Percentiles rank a stretch among this genome's conserved stretches.
phyloP scores from a whole-genome alignment of 1,140 invertebrate species.

The Lamellibrachia luymesi region DNA sequence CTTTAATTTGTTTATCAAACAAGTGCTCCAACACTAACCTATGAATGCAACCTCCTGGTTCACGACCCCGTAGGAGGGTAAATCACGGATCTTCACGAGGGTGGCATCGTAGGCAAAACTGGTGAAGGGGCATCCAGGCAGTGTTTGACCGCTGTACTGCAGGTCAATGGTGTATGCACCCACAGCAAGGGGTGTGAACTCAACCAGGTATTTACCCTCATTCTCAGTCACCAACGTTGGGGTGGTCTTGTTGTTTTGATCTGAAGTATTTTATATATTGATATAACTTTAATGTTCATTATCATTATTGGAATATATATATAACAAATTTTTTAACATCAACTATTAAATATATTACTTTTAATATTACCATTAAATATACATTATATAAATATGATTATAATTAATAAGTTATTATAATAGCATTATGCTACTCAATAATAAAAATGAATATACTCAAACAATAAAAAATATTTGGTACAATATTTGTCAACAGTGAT shows the following conservation, averaged over 20 bases:
- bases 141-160: conserved; percentile 54
- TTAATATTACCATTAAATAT: background rate
- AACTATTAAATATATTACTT: background rate
- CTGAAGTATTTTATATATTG: conserved; percentile 39
- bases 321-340: background rate
- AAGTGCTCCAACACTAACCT: conserved; percentile 56
- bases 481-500: too few relatives aligned
- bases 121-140: conserved; percentile 66
- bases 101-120: conserved; percentile 84
- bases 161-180: conserved; percentile 64
- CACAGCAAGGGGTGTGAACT: conserved; percentile 88
- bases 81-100: conserved; percentile 74
- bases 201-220: conserved; percentile 72
- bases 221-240: conserved; percentile 54
- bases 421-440: too few relatives aligned
- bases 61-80: conserved; percentile 73
- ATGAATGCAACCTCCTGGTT: conserved; percentile 80
- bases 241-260: conserved; percentile 64
- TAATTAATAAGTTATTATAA: background rate
- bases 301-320: background rate
- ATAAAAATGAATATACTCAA: too few relatives aligned
- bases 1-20: background rate
- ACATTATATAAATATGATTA: background rate
- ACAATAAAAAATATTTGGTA: too few relatives aligned
- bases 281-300: background rate